Base-by-base conservation (phyloP, 1,140 invertebrate species). In the Mylabris phalerata region DNA sequence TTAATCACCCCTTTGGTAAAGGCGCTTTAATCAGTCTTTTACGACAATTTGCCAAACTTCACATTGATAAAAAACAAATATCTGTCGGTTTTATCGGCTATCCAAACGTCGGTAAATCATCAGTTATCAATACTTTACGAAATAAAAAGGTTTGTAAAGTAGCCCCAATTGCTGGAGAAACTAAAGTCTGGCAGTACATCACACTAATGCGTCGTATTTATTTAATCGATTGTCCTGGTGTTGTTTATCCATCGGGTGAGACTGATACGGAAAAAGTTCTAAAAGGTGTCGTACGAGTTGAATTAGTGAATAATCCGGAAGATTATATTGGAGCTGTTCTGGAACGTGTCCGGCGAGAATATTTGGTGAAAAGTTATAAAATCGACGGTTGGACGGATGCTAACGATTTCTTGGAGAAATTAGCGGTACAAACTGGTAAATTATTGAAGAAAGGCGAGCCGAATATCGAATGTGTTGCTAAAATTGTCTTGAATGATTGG, bases 181-280 rank as follows among this genome's bases (percentile, higher is more conserved):
- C 98, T 0, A 99, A 99, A 82, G 92, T 95, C 1, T 99, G 98
- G 98, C 98, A 99, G 72, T 99, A 99, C 72, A 96, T 99, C 48
- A 98, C 95, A 0, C 75, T 99, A 25, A 99, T 99, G 96, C 86
- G 87, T 63, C 82, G 91, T 63, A 98, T 99, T 67, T 99, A 93
- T 72, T 77, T 99, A 3, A 98, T 99, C 63, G 98, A 99, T 81
- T 99, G 97, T 80, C 98, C 98, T 24, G 98, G 97, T 24, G 89
- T 99, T 60, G 98, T 99, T 24, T 97, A 98, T 79, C 94, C 95
- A 9, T 89, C 89, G 3, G 84, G 88, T 43, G 95, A 96, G 77
- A 85, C 85, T 4, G 95, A 98, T 65, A 89, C 90, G 1, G 95
- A 99, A 66, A 95, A 98, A 75, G 95, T 99, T 42, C 76, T 99